A percentile compares a stretch with the other conserved stretches of the same genome.
Evolutionary conservation across 2,113 vertebrate genomes (phyloP).

Genomic region (Cinclus cinclus): DNA sequence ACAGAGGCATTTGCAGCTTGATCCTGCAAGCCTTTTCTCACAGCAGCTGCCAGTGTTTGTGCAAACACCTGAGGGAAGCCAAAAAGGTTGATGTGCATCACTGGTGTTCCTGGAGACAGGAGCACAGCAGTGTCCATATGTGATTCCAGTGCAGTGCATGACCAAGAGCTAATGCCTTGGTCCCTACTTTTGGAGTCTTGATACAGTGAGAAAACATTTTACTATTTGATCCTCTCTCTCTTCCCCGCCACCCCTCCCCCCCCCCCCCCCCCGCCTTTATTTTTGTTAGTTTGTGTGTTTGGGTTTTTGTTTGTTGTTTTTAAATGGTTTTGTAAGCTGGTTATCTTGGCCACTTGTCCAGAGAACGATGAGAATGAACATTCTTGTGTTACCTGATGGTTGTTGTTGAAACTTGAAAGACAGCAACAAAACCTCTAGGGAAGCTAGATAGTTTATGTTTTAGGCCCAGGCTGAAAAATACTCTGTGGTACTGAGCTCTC

Average conservation of each 20-base stretch:
- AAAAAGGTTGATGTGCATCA: neutral
- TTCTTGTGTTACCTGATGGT: neutral
- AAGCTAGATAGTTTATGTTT: neutral
- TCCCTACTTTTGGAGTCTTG: neutral
- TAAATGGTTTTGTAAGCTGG: neutral
- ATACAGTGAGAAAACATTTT: neutral
- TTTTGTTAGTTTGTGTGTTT: neutral
- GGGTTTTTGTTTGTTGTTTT: neutral
- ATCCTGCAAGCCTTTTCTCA: neutral
- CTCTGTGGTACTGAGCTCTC: neutral
- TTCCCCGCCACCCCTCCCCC: rapidly evolving
- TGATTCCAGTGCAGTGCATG: rapidly evolving
- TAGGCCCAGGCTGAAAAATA: neutral
- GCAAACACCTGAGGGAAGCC: neutral
- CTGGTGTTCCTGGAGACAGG: neutral
- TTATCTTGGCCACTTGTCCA: neutral
- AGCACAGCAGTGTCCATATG: rapidly evolving
- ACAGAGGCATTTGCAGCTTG: neutral
- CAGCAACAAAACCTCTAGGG: neutral
- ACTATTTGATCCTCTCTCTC: neutral
- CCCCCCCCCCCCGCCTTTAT: rapidly evolving
- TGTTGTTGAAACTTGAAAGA: neutral
- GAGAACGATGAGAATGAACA: neutral
- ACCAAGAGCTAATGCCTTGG: neutral
- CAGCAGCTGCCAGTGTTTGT: neutral